Base-by-base conservation (phyloP, 2,888 invertebrate species). In the Brenthis hecate region DNA sequence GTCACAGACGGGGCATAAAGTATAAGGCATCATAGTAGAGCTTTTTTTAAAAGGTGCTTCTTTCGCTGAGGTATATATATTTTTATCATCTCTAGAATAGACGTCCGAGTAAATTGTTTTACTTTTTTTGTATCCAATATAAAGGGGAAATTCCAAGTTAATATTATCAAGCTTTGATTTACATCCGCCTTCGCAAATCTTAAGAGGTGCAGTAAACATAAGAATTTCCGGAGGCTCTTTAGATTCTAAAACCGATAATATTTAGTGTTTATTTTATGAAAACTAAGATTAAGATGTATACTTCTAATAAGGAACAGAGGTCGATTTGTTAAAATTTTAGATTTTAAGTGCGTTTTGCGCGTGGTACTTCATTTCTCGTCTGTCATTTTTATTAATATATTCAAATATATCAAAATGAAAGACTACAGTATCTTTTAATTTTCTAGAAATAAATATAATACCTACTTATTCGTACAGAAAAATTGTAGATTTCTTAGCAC, bases 121-220 rank as follows among this genome's bases (percentile, higher is more conserved):
- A 71, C 85, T 85, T 13, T 73, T 68, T 1, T 77, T 65, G 5
- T 71, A 76, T 11, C 88, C 89, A 14, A 89, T 55, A 56, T 80
- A 85, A 1, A 91, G 67, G 6, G 91, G 91, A 68, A 91, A 91
- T 11, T 73, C 73, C 73, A 91, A 75, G 3, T 70, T 72, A 11
- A 85, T 78, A 57, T 86, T 85, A 8, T 72, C 72, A 0, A 61
- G 71, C 6, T 66, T 66, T 16, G 60, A 43, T 50, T 64, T 66
- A 48, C 80, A 77, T 69, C 83, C 85, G 36, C 80, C 83, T 16
- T 85, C 85, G 13, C 84, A 80, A 13, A 91, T 73, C 77, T 78
- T 87, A 74, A 83, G 89, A 13, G 91, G 90, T 28, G 90, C 90
- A 61, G 90, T 91, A 72, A 91, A 91, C 69, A 84, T 69, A 71